A percentile compares a stretch with the other conserved stretches of the same genome.
phyloP scores from a whole-genome alignment of 2,888 invertebrate genomes.

The Parnassius apollo region DNA sequence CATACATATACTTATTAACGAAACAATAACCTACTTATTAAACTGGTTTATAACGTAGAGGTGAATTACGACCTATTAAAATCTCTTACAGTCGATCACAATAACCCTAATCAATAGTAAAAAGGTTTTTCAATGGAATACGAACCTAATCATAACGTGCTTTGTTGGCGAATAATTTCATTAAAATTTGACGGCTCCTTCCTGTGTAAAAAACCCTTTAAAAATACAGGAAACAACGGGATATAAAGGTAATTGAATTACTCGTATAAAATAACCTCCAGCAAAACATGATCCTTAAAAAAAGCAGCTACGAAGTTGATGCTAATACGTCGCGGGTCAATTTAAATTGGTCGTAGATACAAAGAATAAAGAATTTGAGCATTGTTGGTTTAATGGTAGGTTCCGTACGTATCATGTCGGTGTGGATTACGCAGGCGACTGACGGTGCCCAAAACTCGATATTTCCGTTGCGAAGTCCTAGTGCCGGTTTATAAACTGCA shows the following conservation, averaged over 20 bases:
- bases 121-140: slow-evolving; percentile 29
- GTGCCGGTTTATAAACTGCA: not conserved
- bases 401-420: slow-evolving; percentile 64
- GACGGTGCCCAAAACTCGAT: slow-evolving; percentile 65
- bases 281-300: slow-evolving; percentile 37
- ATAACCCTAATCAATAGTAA: slow-evolving; percentile 35
- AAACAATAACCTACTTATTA: too few relatives aligned
- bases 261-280: slow-evolving; percentile 41
- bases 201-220: slow-evolving; percentile 48
- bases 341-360: slow-evolving; percentile 33
- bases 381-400: slow-evolving; percentile 53
- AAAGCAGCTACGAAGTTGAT: not conserved
- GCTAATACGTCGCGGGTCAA: slow-evolving; percentile 32
- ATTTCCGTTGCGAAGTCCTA: slow-evolving; percentile 50
- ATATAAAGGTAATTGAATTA: slow-evolving; percentile 65
- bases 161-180: slow-evolving; percentile 64
- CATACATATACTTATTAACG: too few relatives aligned
- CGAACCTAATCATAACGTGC: slow-evolving; percentile 61
- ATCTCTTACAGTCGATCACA: slow-evolving; percentile 8
- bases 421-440: slow-evolving; percentile 52
- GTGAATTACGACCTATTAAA: slow-evolving; percentile 24
- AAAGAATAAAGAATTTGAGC: slow-evolving; percentile 40
- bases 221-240: slow-evolving; percentile 60
- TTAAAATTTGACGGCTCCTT: slow-evolving; percentile 73
- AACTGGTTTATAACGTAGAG: slow-evolving; percentile 12